Evolutionary conservation across 2,113 vertebrate species (phyloP), one percentile per base, ranked within the genome.

Genomic region (Eptatretus burgeri): DNA sequence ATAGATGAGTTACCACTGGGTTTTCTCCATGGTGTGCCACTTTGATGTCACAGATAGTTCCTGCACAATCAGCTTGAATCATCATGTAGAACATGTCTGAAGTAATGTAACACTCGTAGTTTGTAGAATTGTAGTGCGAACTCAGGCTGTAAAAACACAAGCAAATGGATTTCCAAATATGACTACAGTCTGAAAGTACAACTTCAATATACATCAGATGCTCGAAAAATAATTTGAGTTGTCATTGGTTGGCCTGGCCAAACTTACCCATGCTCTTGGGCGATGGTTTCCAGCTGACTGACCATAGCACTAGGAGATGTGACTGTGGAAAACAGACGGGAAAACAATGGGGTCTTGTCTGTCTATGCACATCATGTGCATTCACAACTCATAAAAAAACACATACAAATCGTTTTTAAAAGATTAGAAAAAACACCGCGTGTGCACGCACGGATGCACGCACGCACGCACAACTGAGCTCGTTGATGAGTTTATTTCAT

Each of bases 31-130:
- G 89, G 76, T 98, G 91, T 69, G 91, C 87, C 75, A 98, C 89
- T 72, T 94, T 95, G 68, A 98, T 88, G 63, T 98, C 91, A 69
- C 84, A 82, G 51, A 95, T 77, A 75, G 87, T 82, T 60, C 91
- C 91, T 41, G 71, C 67, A 41, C 77, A 73, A 73, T 98, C 91
- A 70, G 95, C 71, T 75, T 93, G 89, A 63, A 95, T 86, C 68
- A 95, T 88, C 70, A 98, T 82, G n/a, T 98, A 98, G 71, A 98
- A 98, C 83, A 93, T 85, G 74, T 98, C 91, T 1, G 85, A 88
- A 51, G 84, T 93, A 77, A 98, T 94, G 78, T 95, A 95, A 67
- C 89, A 98, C 73, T 98, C 91, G 11, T 88, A 95, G 69, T 83
- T 84, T 13, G 83, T 85, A 5, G 85, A 81, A 51, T 86, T 93